Evolutionary conservation across 2,888 invertebrate genomes (phyloP).

Genomic region (Xanthia togata): DNA sequence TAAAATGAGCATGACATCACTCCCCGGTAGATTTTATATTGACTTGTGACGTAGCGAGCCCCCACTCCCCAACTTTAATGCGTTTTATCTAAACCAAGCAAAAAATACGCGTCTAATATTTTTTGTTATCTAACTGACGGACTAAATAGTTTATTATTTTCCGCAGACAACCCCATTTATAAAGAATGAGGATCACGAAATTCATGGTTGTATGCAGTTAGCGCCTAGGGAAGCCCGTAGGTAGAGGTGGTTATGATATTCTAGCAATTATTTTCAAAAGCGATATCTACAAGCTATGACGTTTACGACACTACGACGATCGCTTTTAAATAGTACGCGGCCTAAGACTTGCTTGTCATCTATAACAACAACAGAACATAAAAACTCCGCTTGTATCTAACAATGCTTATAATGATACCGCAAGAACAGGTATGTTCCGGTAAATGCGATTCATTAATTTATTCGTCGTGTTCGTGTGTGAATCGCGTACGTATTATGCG

Average conservation of each 20-base stretch:
- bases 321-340: too few relatives aligned
- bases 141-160: too few relatives aligned
- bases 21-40: too few relatives aligned
- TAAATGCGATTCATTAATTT: neutral
- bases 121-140: too few relatives aligned
- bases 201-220: neutral
- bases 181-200: neutral
- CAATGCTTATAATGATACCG: neutral
- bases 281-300: neutral
- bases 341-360: neutral
- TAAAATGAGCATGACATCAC: too few relatives aligned
- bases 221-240: neutral
- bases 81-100: too few relatives aligned
- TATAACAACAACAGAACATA: neutral
- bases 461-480: slow-evolving; percentile 1
- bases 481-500: slow-evolving; percentile 6
- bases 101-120: too few relatives aligned
- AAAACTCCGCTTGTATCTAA: neutral
- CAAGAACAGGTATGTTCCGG: neutral
- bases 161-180: too few relatives aligned
- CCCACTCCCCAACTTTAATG: too few relatives aligned
- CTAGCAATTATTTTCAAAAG: neutral
- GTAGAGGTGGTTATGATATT: neutral
- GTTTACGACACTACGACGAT: neutral
- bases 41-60: too few relatives aligned